These are phyloP conservation scores for Montipora cactus DNA, from an alignment of 64 coral and sea anemone genomes.

Conservation along the genomic window DNA sequence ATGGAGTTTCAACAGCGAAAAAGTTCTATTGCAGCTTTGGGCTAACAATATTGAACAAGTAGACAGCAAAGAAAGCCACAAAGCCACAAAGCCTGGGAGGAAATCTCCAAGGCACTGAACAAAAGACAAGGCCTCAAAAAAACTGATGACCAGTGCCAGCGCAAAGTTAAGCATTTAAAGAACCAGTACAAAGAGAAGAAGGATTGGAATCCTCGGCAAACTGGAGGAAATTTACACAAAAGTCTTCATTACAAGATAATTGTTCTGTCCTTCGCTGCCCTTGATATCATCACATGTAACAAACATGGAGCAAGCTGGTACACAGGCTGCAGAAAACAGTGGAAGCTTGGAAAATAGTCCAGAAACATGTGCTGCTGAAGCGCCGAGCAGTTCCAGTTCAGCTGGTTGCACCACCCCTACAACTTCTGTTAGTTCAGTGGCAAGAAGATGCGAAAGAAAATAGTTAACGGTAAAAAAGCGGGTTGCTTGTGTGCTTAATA, in stretches of 20 bases:
- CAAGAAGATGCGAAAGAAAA: slow-evolving; percentile 32
- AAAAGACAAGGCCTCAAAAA: background rate
- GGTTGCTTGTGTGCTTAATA: background rate
- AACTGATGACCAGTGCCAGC: slow-evolving; percentile 38
- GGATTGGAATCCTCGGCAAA: slow-evolving; percentile 56
- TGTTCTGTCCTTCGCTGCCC: slow-evolving; percentile 18
- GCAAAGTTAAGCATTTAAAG: slow-evolving; percentile 45
- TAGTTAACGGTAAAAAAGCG: slow-evolving; percentile 1
- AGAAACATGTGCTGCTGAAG: too few relatives aligned
- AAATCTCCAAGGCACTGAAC: slow-evolving; percentile 3
- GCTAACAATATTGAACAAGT: background rate
- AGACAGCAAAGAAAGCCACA: slow-evolving; percentile 58
- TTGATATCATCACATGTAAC: slow-evolving; percentile 54
- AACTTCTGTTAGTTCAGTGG: too few relatives aligned
- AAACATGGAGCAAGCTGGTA: too few relatives aligned
- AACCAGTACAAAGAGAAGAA: slow-evolving; percentile 50
- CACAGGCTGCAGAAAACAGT: too few relatives aligned
- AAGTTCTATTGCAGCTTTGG: too few relatives aligned
- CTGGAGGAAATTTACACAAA: slow-evolving; percentile 51
- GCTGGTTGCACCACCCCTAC: too few relatives aligned
- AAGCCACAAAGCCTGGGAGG: slow-evolving; percentile 43
- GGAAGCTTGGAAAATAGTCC: too few relatives aligned
- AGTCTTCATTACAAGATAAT: slow-evolving; percentile 56
- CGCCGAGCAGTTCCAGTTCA: too few relatives aligned
- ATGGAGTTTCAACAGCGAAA: too few relatives aligned